Conservation (phyloP, 2,797 vertebrate species). For the Natrix natrix region DNA sequence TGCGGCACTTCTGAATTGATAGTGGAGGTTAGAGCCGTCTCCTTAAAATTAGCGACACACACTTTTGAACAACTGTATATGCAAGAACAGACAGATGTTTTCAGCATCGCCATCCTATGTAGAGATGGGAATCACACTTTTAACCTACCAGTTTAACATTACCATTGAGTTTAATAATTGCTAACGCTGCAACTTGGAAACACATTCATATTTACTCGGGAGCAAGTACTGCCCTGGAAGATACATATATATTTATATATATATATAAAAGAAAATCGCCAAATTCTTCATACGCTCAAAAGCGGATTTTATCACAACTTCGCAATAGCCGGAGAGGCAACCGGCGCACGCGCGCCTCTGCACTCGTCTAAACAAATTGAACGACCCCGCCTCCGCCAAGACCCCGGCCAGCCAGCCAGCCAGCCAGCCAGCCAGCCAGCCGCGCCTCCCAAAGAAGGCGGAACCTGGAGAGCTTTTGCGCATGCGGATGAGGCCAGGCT, state of each 20-base stretch:
- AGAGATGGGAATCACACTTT: neutral
- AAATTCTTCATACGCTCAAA: neutral
- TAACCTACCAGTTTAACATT: neutral
- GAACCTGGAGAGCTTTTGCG: neutral
- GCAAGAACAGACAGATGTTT: neutral
- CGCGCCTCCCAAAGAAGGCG: neutral
- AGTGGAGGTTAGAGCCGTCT: neutral
- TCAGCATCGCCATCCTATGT: neutral
- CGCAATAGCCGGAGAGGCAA: neutral
- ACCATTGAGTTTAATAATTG: neutral
- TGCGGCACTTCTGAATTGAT: neutral
- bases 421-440: no score
- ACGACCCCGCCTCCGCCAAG: neutral
- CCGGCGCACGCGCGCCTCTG: neutral
- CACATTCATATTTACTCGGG: no score
- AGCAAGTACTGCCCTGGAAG: neutral
- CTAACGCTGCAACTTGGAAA: neutral
- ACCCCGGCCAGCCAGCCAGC: neutral
- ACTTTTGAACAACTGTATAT: neutral
- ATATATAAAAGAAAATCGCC: neutral
- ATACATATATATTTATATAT: no score
- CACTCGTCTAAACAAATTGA: neutral
- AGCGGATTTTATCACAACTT: accelerated
- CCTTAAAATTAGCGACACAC: neutral
- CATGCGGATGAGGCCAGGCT: neutral